Percentiles rank a stretch among this genome's conserved stretches.
These are phyloP conservation scores for Chloroceryle amazona DNA, from an alignment of 2,797 vertebrate genomes.

Conservation along the genomic window DNA sequence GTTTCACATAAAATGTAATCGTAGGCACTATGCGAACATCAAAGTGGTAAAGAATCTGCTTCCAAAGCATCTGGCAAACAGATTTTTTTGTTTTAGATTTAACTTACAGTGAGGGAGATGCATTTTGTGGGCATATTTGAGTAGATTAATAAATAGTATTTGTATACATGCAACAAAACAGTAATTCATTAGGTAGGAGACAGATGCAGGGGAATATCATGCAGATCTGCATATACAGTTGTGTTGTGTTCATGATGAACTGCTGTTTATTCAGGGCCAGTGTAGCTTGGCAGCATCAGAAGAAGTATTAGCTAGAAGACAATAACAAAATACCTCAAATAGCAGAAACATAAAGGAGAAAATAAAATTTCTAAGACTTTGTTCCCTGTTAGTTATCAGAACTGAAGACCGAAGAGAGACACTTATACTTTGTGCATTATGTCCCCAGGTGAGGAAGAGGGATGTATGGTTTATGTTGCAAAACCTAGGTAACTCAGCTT, in stretches of 20 bases:
- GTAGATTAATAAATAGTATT: constrained; percentile 81
- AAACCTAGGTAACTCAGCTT: not conserved
- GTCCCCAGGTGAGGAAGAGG: not conserved
- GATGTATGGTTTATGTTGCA: not conserved
- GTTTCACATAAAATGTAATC: not conserved
- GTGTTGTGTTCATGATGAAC: constrained; percentile 77
- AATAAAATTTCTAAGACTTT: constrained; percentile 8
- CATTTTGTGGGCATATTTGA: constrained; percentile 64
- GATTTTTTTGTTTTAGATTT: constrained; percentile 7
- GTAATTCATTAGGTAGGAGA: constrained; percentile 81
- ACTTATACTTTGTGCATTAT: not conserved
- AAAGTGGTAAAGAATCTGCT: not conserved
- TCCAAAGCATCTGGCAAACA: constrained; percentile 20
- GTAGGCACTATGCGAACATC: not conserved
- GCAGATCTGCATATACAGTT: constrained; percentile 75
- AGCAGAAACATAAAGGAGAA: constrained; percentile 54
- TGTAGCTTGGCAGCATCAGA: constrained; percentile 69
- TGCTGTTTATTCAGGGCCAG: constrained; percentile 79
- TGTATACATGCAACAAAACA: constrained; percentile 80
- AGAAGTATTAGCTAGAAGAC: constrained; percentile 69
- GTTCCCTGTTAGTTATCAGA: not conserved
- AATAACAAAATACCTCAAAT: constrained; percentile 66
- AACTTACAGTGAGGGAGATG: constrained; percentile 6
- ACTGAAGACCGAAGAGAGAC: not conserved
- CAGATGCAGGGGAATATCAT: constrained; percentile 61